phyloP scores from a whole-genome alignment of 2,113 vertebrate species.

The Manacus vitellinus region DNA sequence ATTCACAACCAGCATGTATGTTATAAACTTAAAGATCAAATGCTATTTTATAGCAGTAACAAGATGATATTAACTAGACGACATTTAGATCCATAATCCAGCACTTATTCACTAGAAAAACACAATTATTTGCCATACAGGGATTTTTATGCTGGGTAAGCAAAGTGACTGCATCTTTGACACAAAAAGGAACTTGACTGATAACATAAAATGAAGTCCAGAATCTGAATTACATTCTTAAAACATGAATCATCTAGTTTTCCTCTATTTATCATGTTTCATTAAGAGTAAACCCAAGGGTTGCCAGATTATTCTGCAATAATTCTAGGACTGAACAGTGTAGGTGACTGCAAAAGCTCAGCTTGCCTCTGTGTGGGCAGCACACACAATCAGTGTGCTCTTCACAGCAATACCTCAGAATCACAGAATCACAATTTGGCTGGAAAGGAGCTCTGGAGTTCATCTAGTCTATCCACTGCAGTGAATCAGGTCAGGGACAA shows the following conservation, averaged over 20 bases:
- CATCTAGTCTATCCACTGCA: neutral
- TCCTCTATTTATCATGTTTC: neutral
- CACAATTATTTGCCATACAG: neutral
- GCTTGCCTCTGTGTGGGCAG: neutral
- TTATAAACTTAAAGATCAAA: neutral
- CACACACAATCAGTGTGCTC: neutral
- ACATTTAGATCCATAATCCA: neutral
- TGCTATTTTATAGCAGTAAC: neutral
- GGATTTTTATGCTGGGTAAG: neutral
- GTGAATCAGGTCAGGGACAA: neutral
- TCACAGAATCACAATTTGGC: neutral
- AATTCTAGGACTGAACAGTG: neutral
- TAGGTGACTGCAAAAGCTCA: neutral
- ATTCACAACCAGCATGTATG: neutral
- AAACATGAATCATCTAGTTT: neutral
- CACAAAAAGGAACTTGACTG: fast-evolving
- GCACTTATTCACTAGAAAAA: neutral
- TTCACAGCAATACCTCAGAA: neutral
- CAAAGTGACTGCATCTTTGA: neutral
- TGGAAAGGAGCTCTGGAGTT: neutral
- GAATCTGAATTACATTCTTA: neutral
- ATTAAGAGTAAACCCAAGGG: neutral
- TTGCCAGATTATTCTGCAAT: neutral
- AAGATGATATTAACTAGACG: neutral
- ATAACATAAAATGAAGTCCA: neutral